Conservation (phyloP, 2,888 invertebrate genomes). For the Torymus aiolomorphi region DNA sequence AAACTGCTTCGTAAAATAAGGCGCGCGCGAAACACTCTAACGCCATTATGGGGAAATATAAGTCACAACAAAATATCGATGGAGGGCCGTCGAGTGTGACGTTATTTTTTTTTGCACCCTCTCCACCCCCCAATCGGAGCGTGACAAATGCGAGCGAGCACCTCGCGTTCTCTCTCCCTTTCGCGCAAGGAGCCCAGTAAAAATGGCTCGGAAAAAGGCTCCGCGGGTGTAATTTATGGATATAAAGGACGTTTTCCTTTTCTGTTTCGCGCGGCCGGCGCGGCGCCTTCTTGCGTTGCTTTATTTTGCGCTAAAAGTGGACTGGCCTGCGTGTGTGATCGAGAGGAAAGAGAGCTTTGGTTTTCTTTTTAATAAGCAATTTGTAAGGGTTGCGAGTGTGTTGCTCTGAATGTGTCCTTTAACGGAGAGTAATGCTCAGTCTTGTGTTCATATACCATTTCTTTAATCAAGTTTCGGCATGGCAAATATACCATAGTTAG, state of each 20-base stretch:
- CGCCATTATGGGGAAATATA: slow-evolving; percentile 56
- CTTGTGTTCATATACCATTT: too few species aligned
- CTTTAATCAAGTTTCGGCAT: too few species aligned
- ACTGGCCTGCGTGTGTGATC: too few species aligned
- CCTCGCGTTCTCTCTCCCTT: too few species aligned
- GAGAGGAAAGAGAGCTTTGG: too few species aligned
- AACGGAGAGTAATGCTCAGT: too few species aligned
- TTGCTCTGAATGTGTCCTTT: too few species aligned
- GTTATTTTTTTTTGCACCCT: slow-evolving; percentile 35
- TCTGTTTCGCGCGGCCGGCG: background rate
- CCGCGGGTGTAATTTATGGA: background rate
- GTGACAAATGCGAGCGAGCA: slow-evolving; percentile 55
- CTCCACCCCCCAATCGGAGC: slow-evolving; percentile 41
- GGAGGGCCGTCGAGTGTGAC: slow-evolving; percentile 45
- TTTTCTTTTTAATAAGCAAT: too few species aligned
- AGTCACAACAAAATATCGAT: slow-evolving; percentile 58
- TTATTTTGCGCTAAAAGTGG: too few species aligned
- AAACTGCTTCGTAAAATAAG: slow-evolving; percentile 48
- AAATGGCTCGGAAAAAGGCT: slow-evolving; percentile 33
- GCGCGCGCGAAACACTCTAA: slow-evolving; percentile 50
- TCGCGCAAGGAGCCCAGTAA: slow-evolving; percentile 44
- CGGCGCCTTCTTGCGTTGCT: too few species aligned
- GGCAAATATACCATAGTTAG: too few species aligned
- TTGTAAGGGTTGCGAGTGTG: too few species aligned
- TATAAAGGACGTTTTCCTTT: background rate